Conservation (phyloP, 2,797 vertebrate species). For the Muscicapa comitata region DNA sequence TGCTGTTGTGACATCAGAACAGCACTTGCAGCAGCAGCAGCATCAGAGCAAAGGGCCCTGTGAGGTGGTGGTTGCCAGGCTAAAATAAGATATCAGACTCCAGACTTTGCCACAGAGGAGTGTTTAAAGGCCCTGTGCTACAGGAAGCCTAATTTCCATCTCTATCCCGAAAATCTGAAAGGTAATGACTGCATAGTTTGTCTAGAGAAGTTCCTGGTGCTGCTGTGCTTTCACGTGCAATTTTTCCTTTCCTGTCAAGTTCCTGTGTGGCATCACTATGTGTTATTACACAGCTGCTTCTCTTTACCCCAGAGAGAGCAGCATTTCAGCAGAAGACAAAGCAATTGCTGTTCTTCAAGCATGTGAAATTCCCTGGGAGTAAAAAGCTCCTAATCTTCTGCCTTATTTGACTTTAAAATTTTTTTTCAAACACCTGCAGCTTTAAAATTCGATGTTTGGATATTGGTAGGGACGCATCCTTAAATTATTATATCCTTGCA, state of each 20-base stretch:
- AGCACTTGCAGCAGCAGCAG: not conserved
- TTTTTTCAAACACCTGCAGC: conserved; percentile 6
- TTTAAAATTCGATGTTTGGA: not conserved
- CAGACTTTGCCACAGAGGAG: not conserved
- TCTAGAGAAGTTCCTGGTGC: not conserved
- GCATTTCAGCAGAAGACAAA: conserved; percentile 42
- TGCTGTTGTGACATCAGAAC: not conserved
- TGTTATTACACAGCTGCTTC: conserved; percentile 39
- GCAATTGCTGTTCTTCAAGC: conserved; percentile 21
- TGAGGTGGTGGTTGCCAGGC: not conserved
- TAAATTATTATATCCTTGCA: not conserved
- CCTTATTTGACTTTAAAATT: conserved; percentile 47
- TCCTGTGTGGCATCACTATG: not conserved
- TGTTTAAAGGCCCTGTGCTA: not conserved
- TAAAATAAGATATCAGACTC: conserved; percentile 28
- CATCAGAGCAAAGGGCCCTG: not conserved
- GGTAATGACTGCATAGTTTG: conserved; percentile 14
- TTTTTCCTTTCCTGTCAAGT: conserved; percentile 39
- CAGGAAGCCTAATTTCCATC: not conserved
- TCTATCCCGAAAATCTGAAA: not conserved
- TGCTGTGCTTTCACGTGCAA: not conserved
- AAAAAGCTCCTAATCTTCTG: conserved; percentile 14
- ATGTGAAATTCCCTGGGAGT: not conserved
- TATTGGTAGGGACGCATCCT: not conserved
- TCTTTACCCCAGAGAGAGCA: not conserved